Evolutionary conservation across 2,113 vertebrate genomes (phyloP), one percentile per base, ranked within the genome.

Genomic region (Chaenogobius annularis): DNA sequence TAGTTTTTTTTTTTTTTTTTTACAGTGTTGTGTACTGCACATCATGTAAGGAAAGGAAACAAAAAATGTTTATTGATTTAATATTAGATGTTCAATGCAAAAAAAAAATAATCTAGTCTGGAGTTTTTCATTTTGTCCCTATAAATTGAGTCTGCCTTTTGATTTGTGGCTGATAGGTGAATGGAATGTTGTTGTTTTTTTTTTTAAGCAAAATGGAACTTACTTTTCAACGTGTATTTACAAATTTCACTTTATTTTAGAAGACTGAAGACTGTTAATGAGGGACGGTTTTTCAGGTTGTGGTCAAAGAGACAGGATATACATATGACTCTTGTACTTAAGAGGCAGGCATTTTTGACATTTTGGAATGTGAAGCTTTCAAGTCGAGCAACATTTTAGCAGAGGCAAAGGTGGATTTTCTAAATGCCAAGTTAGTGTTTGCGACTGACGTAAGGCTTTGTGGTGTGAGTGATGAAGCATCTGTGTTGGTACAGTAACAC

Each of bases 261-360:
- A 72, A 72, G 47, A 54, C 40, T 65, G 48, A 74, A 20, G 76
- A 83, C 73, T 84, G 63, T 79, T 81, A 63, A 66, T 47, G 40
- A 69, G 62, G 58, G 74, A 13, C 8, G 8, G 19, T n/a, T 86
- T 78, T 86, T 75, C 81, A 77, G 79, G 77, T 77, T 58, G 50
- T 20, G 50, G 19, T 54, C n/a, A 54, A 40, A 31, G 15, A 19
- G 48, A 20, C 44, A 10, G 44, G 19, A 52, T 10, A 54, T 9
- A 54, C 5, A 1, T 9, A 54, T 10, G 7, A 7, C 9, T 54
- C 50, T 44, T 40, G 35, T 64, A 43, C 11, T 37, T 19, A 31
- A 35, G 61, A 64, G 19, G 3, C 62, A 64, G 23, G 35, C 37
- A 20, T 64, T 43, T 63, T 64, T 44, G 17, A 44, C 17, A 47